Evolutionary conservation across 2,888 invertebrate genomes (phyloP).

Genomic region (Buathra laborator): DNA sequence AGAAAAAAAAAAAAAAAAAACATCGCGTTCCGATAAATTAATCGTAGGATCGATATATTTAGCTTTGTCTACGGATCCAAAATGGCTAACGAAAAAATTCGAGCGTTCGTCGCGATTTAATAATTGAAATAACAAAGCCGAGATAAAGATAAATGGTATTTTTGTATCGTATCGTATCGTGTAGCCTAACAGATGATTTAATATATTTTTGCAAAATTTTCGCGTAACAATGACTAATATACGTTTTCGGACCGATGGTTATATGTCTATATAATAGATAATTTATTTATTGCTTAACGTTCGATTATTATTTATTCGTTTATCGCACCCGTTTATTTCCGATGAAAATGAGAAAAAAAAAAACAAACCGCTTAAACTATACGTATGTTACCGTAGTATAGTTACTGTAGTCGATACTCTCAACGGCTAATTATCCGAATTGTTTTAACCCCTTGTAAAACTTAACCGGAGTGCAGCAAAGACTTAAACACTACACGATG

Average conservation of each 20-base stretch:
- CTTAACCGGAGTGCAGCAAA: conserved; percentile 57
- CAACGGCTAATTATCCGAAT: not conserved
- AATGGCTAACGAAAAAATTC: conserved; percentile 13
- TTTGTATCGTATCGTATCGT: conserved; percentile 76
- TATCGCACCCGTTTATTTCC: conserved; percentile 16
- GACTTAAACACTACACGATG: conserved; percentile 49
- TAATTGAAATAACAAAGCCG: conserved; percentile 25
- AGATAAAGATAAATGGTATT: conserved; percentile 70
- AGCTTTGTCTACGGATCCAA: conserved; percentile 24
- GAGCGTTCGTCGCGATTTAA: conserved; percentile 16
- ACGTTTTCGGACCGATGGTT: conserved; percentile 5
- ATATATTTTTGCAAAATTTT: conserved; percentile 56
- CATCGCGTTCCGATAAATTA: conserved; percentile 1
- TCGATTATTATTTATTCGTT: conserved; percentile 54
- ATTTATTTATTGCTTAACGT: conserved; percentile 47
- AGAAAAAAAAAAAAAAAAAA: conserved; percentile 3
- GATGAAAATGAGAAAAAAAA: not conserved
- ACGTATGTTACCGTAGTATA: not conserved
- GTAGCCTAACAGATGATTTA: conserved; percentile 62
- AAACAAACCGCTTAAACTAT: conserved; percentile 24
- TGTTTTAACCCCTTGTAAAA: conserved; percentile 39
- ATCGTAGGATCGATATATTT: conserved; percentile 7
- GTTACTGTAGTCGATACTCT: not conserved
- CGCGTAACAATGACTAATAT: conserved; percentile 17
- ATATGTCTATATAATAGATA: not conserved